phyloP scores from a whole-genome alignment of 2,113 vertebrate species.

The Atrichornis clamosus region DNA sequence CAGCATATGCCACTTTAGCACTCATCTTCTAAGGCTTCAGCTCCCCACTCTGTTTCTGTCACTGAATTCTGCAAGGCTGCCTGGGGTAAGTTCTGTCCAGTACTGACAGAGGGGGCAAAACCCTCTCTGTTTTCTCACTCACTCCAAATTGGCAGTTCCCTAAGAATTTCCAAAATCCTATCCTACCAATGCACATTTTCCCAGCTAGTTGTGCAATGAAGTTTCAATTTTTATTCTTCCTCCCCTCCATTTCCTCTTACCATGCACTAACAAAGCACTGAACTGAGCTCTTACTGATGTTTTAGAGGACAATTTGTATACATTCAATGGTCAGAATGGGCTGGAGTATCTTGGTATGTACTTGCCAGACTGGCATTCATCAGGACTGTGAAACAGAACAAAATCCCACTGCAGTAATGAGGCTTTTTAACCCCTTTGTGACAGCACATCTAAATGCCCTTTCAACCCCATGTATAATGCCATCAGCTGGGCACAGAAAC shows the following conservation, averaged over 20 bases:
- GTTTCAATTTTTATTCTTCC: constrained; percentile 52
- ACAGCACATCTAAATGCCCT: background rate
- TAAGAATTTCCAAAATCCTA: constrained; percentile 5
- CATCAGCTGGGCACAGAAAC: constrained; percentile 3
- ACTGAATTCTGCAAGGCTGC: background rate
- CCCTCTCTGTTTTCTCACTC: background rate
- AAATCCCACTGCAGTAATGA: constrained; percentile 17
- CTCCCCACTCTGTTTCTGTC: background rate
- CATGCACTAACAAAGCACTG: background rate
- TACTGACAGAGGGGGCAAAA: background rate
- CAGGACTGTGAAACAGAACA: constrained; percentile 8
- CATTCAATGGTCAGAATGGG: constrained; percentile 15
- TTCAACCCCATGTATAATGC: background rate
- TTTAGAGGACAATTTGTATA: background rate
- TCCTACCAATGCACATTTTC: background rate
- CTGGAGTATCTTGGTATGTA: background rate
- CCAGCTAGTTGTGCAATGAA: constrained; percentile 9
- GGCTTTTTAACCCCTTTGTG: constrained; percentile 17
- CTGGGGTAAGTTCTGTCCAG: background rate
- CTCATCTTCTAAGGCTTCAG: background rate
- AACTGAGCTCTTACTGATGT: constrained; percentile 19
- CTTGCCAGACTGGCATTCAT: constrained; percentile 30
- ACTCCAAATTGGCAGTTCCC: background rate
- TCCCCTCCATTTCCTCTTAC: constrained; percentile 44
- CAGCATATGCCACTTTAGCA: background rate